phyloP scores from a whole-genome alignment of 2,113 vertebrate species.

The Sturnus vulgaris region DNA sequence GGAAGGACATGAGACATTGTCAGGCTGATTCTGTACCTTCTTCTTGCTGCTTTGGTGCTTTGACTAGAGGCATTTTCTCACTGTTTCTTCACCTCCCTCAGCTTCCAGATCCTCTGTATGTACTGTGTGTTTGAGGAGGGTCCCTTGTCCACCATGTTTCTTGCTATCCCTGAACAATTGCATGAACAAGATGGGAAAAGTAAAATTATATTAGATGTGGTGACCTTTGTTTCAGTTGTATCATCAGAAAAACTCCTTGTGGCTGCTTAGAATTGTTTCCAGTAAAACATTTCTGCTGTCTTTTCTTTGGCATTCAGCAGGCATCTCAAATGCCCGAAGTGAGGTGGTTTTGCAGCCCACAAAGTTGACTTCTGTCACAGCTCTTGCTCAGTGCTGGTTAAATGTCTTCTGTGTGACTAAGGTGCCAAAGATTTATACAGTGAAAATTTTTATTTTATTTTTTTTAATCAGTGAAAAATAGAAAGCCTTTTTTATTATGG shows the following conservation, averaged over 20 bases:
- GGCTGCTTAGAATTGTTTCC: background rate
- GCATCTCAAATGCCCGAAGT: background rate
- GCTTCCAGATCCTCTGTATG: background rate
- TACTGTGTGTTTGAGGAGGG: background rate
- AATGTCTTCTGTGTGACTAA: background rate
- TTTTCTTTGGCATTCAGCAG: background rate
- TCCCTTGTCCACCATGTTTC: background rate
- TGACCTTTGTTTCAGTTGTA: background rate
- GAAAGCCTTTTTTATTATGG: background rate
- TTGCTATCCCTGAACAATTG: fast-evolving
- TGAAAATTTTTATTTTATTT: too few relatives aligned
- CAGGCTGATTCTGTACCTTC: background rate
- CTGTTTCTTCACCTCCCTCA: background rate
- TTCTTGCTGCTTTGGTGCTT: background rate
- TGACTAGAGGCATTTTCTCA: background rate
- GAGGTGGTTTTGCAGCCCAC: background rate
- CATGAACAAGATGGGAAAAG: background rate
- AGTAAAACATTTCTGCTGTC: background rate
- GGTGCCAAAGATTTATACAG: background rate
- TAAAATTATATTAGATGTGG: background rate
- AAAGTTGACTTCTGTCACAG: background rate
- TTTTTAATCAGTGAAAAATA: background rate
- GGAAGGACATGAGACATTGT: background rate
- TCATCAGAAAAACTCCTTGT: background rate
- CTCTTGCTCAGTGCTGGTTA: background rate